phyloP scores from a whole-genome alignment of 2,113 vertebrate species.

The Maccullochella peelii region DNA sequence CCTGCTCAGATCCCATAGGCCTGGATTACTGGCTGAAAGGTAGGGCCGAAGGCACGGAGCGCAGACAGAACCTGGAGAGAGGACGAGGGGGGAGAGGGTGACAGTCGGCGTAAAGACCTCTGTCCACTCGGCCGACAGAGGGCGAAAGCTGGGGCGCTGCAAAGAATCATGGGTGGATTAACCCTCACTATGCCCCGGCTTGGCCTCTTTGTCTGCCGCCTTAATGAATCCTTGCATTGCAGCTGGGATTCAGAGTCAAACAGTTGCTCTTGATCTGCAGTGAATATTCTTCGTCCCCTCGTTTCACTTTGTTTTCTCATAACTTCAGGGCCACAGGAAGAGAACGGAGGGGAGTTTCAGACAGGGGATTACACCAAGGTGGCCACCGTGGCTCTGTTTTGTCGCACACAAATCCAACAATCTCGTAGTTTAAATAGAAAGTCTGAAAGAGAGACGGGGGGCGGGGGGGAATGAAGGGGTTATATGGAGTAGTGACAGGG shows the following conservation, averaged over 20 bases:
- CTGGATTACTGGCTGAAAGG: slow-evolving; percentile 81
- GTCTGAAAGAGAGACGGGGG: slow-evolving; percentile 7
- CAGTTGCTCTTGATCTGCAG: slow-evolving; percentile 58
- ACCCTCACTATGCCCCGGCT: slow-evolving; percentile 70
- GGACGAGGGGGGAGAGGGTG: slow-evolving; percentile 16
- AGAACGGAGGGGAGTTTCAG: background rate
- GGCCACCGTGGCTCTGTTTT: slow-evolving; percentile 33
- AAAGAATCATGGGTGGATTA: slow-evolving; percentile 55
- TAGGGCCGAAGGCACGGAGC: slow-evolving; percentile 37
- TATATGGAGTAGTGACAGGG: background rate
- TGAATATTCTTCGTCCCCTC: slow-evolving; percentile 35
- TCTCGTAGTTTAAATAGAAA: slow-evolving; percentile 43
- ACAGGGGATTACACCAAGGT: slow-evolving; percentile 44
- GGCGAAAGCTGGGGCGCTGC: slow-evolving; percentile 42
- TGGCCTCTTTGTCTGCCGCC: slow-evolving; percentile 72
- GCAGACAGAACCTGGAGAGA: slow-evolving; percentile 19
- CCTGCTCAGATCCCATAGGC: slow-evolving; percentile 62
- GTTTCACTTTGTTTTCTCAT: slow-evolving; percentile 34
- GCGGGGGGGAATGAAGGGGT: background rate
- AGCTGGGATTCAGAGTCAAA: slow-evolving; percentile 79
- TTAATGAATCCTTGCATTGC: slow-evolving; percentile 63
- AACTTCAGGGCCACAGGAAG: slow-evolving; percentile 49
- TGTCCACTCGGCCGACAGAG: slow-evolving; percentile 51
- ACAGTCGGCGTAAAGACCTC: slow-evolving; percentile 60
- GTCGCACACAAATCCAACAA: slow-evolving; percentile 55